These are phyloP conservation scores for Tanypteryx hageni DNA, from an alignment of 2,888 invertebrate genomes.

Conservation along the genomic window DNA sequence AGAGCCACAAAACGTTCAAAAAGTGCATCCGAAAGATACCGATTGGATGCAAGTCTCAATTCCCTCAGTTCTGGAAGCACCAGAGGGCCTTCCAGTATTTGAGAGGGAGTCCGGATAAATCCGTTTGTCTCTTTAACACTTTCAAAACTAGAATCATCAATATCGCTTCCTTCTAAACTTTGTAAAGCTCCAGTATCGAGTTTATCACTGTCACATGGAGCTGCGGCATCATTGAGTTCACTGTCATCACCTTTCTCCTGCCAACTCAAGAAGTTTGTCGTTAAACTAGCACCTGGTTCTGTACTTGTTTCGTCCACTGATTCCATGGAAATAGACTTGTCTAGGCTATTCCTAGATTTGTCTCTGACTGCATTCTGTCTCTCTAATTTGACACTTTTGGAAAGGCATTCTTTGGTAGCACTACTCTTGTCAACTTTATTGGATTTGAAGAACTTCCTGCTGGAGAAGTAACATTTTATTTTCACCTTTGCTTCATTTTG, in stretches of 20 bases:
- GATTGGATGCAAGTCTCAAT: slow-evolving; percentile 81
- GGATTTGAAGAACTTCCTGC: slow-evolving; percentile 18
- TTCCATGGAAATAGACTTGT: not conserved
- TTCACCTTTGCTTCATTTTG: slow-evolving; percentile 24
- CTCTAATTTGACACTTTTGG: slow-evolving; percentile 27
- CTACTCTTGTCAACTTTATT: slow-evolving; percentile 34
- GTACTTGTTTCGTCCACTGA: not conserved
- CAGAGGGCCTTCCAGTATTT: slow-evolving; percentile 39
- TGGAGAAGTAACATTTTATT: not conserved
- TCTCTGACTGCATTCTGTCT: slow-evolving; percentile 53
- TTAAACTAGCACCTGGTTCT: not conserved
- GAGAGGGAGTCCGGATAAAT: slow-evolving; percentile 23
- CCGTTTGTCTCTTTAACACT: slow-evolving; percentile 25
- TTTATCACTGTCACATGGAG: not conserved
- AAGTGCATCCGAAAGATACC: slow-evolving; percentile 86
- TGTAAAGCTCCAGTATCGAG: not conserved
- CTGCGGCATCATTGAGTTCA: not conserved
- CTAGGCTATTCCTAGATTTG: not conserved
- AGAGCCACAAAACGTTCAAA: slow-evolving; percentile 81
- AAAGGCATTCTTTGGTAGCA: slow-evolving; percentile 49
- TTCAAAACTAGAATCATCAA: slow-evolving; percentile 21
- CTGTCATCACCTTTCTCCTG: not conserved
- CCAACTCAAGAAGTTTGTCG: slow-evolving; percentile 10
- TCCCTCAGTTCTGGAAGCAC: slow-evolving; percentile 77
- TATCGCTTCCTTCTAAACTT: slow-evolving; percentile 40